Percentiles rank a stretch among this genome's conserved stretches.
phyloP scores from a whole-genome alignment of 2,888 invertebrate species.

The Thelaira solivaga region DNA sequence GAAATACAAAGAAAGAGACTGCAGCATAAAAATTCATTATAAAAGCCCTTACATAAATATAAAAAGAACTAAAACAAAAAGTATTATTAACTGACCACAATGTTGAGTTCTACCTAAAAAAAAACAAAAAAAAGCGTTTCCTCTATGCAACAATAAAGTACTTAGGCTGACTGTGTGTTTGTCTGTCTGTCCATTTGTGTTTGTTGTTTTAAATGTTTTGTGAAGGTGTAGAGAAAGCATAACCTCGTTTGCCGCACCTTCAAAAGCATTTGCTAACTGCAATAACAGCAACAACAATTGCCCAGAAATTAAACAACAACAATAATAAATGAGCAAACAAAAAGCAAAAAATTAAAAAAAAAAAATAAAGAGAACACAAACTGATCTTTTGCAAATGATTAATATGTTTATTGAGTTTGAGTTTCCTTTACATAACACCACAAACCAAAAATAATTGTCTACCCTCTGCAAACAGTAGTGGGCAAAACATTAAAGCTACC shows the following conservation, averaged over 20 bases:
- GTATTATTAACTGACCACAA: constrained; percentile 23
- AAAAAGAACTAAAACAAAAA: constrained; percentile 19
- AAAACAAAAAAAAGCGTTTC: constrained; percentile 11
- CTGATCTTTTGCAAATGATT: constrained; percentile 63
- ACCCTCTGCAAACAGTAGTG: constrained; percentile 13
- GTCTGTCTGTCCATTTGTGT: background rate
- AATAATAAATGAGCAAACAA: constrained; percentile 13
- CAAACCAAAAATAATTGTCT: constrained; percentile 21
- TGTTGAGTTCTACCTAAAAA: background rate
- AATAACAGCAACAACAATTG: constrained; percentile 27
- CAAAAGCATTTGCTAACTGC: constrained; percentile 35
- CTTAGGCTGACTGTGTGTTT: background rate
- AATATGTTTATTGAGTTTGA: constrained; percentile 62
- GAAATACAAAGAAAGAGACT: background rate
- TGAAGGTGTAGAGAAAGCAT: constrained; percentile 62
- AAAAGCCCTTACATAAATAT: constrained; percentile 30
- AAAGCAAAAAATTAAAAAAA: too few relatives aligned
- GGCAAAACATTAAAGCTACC: background rate
- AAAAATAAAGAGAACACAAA: constrained; percentile 22
- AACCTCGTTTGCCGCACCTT: constrained; percentile 56
- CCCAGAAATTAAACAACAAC: constrained; percentile 34
- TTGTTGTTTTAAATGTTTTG: constrained; percentile 14
- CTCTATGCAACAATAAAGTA: background rate
- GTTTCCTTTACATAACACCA: constrained; percentile 37
- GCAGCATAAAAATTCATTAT: constrained; percentile 17